A percentile compares a stretch with the other conserved stretches of the same genome.
Evolutionary conservation across 2,113 vertebrate species (phyloP).

Genomic region (Delphinapterus leucas): DNA sequence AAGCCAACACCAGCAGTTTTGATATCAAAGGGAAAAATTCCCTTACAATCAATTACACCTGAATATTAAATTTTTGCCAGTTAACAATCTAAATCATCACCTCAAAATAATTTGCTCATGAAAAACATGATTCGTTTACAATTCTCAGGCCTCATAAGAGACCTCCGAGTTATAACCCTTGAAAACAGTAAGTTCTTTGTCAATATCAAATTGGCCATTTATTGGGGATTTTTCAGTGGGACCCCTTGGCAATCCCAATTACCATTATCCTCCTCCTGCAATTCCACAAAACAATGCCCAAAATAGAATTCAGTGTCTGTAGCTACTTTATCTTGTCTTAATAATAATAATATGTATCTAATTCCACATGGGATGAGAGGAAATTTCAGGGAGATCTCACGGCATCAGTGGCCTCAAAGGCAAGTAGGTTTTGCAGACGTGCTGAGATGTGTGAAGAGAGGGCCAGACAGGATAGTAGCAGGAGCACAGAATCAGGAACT

Average conservation of each 20-base stretch:
- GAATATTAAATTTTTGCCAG: not conserved
- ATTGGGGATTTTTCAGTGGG: not conserved
- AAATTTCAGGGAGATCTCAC: not conserved
- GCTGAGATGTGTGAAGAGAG: not conserved
- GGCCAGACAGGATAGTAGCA: not conserved
- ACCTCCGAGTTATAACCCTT: not conserved
- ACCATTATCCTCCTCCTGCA: not conserved
- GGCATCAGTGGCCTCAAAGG: not conserved
- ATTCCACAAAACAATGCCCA: not conserved
- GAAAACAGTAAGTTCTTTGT: not conserved
- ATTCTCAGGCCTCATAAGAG: not conserved
- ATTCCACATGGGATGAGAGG: not conserved
- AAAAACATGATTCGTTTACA: not conserved
- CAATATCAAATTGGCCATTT: not conserved
- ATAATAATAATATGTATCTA: not conserved
- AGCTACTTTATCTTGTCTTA: not conserved
- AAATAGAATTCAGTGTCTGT: not conserved
- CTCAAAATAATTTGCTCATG: too few relatives aligned
- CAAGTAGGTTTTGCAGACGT: not conserved
- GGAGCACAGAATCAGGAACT: not conserved
- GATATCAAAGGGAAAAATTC: not conserved
- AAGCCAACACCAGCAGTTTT: not conserved
- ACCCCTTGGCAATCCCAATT: not conserved
- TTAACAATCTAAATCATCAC: not conserved
- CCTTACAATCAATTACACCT: not conserved